Evolutionary conservation across 2,797 vertebrate genomes (phyloP).

Genomic region (Gambelia wislizenii): DNA sequence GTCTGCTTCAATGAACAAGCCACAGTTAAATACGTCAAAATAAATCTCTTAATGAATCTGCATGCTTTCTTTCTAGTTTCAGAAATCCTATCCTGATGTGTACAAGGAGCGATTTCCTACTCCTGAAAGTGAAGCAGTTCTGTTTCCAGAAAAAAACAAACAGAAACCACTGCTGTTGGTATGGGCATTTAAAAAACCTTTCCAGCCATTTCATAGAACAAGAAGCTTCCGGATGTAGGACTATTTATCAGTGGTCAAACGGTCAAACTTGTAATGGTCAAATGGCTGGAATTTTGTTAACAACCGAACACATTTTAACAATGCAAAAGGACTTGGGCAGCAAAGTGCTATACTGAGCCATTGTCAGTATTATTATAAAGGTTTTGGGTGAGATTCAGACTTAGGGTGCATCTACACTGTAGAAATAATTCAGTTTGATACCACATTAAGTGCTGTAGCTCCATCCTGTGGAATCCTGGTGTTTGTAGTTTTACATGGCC

Average conservation of each 20-base stretch:
- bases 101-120: slow-evolving; percentile 91
- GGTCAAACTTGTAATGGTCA: slow-evolving; percentile 12
- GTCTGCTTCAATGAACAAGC: slow-evolving; percentile 11
- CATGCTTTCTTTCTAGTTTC: slow-evolving; percentile 84
- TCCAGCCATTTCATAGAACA: slow-evolving; percentile 95
- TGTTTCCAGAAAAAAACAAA: slow-evolving; percentile 87
- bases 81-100: slow-evolving; percentile 93
- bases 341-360: slow-evolving; percentile 54
- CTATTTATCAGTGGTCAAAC: background rate
- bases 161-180: slow-evolving; percentile 85
- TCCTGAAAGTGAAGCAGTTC: slow-evolving; percentile 87
- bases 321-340: background rate
- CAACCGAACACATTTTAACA: slow-evolving; percentile 53
- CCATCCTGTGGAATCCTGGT: too few relatives aligned
- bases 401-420: too few relatives aligned
- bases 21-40: background rate
- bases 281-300: slow-evolving; percentile 37
- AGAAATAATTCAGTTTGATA: too few relatives aligned
- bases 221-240: slow-evolving; percentile 92
- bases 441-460: too few relatives aligned
- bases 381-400: background rate
- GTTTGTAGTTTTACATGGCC: too few relatives aligned
- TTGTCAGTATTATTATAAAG: slow-evolving; percentile 77
- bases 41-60: background rate
- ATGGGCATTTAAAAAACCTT: slow-evolving; percentile 90